Evolutionary conservation across 2,113 vertebrate genomes (phyloP).

Genomic region (Echinops telfairi): DNA sequence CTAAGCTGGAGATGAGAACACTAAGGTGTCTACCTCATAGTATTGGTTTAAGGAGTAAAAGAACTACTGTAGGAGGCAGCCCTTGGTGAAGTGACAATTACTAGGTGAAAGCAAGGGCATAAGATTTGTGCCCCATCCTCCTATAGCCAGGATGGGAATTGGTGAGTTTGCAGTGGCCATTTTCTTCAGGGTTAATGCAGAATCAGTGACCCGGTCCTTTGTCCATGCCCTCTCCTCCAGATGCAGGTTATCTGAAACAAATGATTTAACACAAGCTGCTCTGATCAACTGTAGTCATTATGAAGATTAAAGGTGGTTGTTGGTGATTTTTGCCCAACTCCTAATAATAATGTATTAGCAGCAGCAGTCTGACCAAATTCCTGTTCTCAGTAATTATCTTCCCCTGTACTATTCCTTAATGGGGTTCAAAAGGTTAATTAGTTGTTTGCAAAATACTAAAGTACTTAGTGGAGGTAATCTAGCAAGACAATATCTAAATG

Average conservation of each 20-base stretch:
- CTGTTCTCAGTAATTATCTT: constrained; percentile 68
- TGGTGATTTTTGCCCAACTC: not conserved
- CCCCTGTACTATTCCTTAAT: constrained; percentile 68
- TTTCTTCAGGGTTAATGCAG: constrained; percentile 46
- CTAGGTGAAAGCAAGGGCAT: not conserved
- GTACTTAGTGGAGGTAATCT: constrained; percentile 69
- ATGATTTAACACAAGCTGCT: constrained; percentile 65
- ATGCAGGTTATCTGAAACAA: constrained; percentile 51
- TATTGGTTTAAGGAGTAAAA: constrained; percentile 31
- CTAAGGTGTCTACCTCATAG: not conserved
- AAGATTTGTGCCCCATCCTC: not conserved
- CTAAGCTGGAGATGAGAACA: constrained; percentile 34
- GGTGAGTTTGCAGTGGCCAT: not conserved
- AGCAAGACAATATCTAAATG: constrained; percentile 63
- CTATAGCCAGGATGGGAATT: not conserved
- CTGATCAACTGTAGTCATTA: constrained; percentile 63
- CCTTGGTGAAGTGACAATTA: not conserved
- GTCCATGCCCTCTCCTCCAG: not conserved
- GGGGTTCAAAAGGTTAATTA: constrained; percentile 77
- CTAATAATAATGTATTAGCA: constrained; percentile 70
- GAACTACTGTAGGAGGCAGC: constrained; percentile 2
- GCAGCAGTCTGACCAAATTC: constrained; percentile 56
- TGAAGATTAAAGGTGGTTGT: constrained; percentile 44
- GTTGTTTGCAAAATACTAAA: constrained; percentile 71
- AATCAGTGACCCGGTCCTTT: not conserved